A percentile compares a stretch with the other conserved stretches of the same genome.
Evolutionary conservation across 92 coral and sea anemone species (phyloP).

Genomic region (Anthopleura xanthogrammica): DNA sequence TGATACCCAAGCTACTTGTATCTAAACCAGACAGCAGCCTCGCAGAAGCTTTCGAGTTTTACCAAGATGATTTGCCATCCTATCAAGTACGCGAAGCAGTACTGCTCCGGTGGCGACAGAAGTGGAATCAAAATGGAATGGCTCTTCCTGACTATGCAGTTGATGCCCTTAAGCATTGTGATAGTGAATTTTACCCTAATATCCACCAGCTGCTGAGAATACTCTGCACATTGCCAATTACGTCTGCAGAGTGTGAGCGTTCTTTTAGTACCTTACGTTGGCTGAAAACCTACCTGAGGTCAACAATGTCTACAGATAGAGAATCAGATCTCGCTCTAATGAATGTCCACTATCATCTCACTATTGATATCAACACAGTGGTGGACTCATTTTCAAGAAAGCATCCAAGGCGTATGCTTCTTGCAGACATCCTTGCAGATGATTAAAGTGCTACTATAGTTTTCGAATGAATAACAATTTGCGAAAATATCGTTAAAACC

Average conservation of each 20-base stretch:
- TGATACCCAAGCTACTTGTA: constrained; percentile 47
- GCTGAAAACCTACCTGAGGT: constrained; percentile 32
- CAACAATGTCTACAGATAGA: constrained; percentile 32
- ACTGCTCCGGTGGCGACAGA: constrained; percentile 39
- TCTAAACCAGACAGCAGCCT: constrained; percentile 24
- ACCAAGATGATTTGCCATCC: constrained; percentile 38
- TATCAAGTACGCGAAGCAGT: too few species aligned
- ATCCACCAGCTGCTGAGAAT: constrained; percentile 20
- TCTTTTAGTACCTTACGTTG: constrained; percentile 27
- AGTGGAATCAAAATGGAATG: too few species aligned
- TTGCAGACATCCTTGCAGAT: constrained; percentile 4
- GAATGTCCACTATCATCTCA: constrained; percentile 15
- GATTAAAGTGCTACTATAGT: too few species aligned
- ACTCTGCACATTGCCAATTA: constrained; percentile 36
- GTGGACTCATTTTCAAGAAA: constrained; percentile 8
- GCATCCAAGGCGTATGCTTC: constrained; percentile 10
- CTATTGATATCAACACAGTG: constrained; percentile 10
- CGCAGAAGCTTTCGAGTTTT: constrained; percentile 38
- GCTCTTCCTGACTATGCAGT: constrained; percentile 36
- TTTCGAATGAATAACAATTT: too few species aligned
- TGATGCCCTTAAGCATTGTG: constrained; percentile 26
- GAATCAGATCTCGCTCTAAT: constrained; percentile 41
- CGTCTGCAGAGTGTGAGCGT: constrained; percentile 41
- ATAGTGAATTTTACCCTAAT: constrained; percentile 24
- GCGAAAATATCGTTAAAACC: too few species aligned